Evolutionary conservation across 2,888 invertebrate species (phyloP).

Genomic region (Volucella inflata): DNA sequence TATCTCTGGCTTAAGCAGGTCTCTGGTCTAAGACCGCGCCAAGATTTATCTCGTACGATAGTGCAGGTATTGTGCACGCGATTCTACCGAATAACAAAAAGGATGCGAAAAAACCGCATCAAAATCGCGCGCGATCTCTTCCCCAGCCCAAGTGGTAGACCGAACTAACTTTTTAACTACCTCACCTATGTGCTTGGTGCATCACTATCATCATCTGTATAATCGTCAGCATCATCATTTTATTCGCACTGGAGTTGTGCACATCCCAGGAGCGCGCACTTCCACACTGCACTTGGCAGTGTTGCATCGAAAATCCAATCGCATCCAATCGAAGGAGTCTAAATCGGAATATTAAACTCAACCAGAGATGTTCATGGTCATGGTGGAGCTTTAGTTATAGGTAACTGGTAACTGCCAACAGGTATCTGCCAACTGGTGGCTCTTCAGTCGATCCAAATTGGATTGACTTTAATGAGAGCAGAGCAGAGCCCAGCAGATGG

Average conservation of each 20-base stretch:
- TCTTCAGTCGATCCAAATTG: constrained; percentile 60
- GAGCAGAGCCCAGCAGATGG: constrained; percentile 5
- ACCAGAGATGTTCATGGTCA: constrained; percentile 44
- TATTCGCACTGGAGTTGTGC: constrained; percentile 40
- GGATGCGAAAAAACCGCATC: constrained; percentile 48
- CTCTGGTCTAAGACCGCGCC: constrained; percentile 65
- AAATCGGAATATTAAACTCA: constrained; percentile 68
- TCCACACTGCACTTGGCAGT: constrained; percentile 34
- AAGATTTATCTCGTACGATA: constrained; percentile 66
- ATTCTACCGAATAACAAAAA: constrained; percentile 67
- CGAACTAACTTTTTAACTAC: constrained; percentile 64
- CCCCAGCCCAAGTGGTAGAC: constrained; percentile 31
- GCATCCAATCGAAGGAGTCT: constrained; percentile 56
- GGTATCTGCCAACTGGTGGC: not conserved
- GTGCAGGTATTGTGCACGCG: constrained; percentile 67
- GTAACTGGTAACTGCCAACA: no score
- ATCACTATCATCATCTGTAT: constrained; percentile 62
- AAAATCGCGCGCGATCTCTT: constrained; percentile 71
- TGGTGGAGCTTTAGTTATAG: not conserved
- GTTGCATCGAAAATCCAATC: constrained; percentile 27
- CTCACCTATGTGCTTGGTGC: constrained; percentile 50
- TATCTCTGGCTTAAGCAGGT: constrained; percentile 47
- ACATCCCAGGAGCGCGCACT: constrained; percentile 61
- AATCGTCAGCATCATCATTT: constrained; percentile 52
- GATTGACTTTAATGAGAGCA: constrained; percentile 61